Conservation (phyloP, 2,113 vertebrate species). For the Indicator maculatus region DNA sequence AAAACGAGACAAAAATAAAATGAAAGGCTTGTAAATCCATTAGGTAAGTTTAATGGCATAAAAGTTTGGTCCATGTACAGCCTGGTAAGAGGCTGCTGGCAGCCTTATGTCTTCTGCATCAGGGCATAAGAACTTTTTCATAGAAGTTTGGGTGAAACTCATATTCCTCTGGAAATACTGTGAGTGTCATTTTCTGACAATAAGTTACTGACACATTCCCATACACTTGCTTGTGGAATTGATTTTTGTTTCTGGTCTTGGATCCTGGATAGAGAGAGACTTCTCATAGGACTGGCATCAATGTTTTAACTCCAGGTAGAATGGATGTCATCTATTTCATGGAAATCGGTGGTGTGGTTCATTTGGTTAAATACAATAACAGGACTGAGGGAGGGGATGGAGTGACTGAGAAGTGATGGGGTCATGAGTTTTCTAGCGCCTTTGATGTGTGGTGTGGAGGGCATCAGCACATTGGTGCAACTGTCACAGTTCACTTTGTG, state of each 20-base stretch:
- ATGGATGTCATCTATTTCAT: not conserved
- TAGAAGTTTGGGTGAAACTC: not conserved
- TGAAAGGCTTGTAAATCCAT: not conserved
- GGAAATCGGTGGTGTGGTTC: not conserved
- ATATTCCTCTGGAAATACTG: not conserved
- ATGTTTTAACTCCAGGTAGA: not conserved
- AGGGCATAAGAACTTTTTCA: not conserved
- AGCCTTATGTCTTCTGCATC: not conserved
- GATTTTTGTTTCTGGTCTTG: not conserved
- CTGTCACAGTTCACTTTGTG: accelerated
- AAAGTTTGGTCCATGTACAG: not conserved
- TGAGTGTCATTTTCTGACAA: not conserved
- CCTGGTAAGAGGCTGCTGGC: not conserved
- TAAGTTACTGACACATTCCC: not conserved
- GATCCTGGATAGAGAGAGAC: not conserved
- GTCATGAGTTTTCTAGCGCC: not conserved
- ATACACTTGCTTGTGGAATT: not conserved
- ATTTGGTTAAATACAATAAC: not conserved
- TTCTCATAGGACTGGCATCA: not conserved
- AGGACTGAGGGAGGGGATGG: not conserved
- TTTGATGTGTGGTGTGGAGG: accelerated
- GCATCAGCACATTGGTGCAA: accelerated
- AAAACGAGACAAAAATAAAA: not conserved
- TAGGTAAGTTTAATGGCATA: not conserved
- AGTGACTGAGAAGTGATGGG: not conserved